These are phyloP conservation scores for Enchytraeus crypticus DNA, from an alignment of 2,888 invertebrate species.

Conservation along the genomic window DNA sequence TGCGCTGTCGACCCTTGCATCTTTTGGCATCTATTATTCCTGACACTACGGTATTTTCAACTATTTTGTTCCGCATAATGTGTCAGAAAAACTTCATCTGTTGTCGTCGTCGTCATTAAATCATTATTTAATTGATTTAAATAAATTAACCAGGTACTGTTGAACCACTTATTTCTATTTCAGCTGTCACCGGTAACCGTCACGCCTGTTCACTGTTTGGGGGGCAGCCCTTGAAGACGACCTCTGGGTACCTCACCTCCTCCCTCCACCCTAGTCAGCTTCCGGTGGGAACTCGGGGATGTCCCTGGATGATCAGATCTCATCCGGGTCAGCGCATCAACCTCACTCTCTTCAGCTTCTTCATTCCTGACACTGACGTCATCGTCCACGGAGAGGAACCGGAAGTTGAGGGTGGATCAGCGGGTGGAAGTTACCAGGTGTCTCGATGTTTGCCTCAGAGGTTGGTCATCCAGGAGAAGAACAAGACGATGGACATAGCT, in stretches of 20 bases:
- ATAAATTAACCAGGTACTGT: too few species aligned
- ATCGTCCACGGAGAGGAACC: too few species aligned
- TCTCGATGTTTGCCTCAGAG: neutral
- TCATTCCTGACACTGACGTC: neutral
- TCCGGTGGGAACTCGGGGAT: constrained; percentile 6
- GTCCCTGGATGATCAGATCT: constrained; percentile 17
- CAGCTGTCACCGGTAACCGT: neutral
- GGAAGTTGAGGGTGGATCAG: neutral
- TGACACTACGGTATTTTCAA: too few species aligned
- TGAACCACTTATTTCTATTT: too few species aligned
- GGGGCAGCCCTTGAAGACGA: neutral
- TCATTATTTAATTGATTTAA: too few species aligned
- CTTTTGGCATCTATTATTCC: too few species aligned
- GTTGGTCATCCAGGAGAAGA: neutral
- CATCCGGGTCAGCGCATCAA: constrained; percentile 14
- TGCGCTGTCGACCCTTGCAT: too few species aligned
- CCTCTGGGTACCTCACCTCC: neutral
- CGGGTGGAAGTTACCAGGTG: neutral
- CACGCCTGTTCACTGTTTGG: neutral
- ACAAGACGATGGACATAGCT: neutral
- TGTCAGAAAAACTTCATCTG: too few species aligned
- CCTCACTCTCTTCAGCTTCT: constrained; percentile 16
- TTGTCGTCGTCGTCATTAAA: too few species aligned
- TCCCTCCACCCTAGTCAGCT: neutral
- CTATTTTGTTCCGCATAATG: too few species aligned